phyloP scores from a whole-genome alignment of 2,113 vertebrate species.

The Sinocyclocheilus anophthalmus region DNA sequence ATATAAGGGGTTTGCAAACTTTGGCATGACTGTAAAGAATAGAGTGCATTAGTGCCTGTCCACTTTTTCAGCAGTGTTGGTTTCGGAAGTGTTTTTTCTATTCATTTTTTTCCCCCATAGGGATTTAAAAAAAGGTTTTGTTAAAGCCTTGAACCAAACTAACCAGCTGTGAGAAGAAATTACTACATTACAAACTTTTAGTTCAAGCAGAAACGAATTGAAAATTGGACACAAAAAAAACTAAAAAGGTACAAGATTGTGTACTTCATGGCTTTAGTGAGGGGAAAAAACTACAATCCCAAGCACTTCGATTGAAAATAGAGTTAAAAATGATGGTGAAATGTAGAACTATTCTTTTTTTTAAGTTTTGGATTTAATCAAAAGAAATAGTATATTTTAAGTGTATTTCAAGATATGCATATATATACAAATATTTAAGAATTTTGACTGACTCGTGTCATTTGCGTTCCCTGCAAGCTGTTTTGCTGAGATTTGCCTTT shows the following conservation, averaged over 20 bases:
- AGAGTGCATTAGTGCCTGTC: background rate
- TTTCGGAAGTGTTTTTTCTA: background rate
- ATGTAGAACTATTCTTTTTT: too few relatives aligned
- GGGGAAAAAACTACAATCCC: background rate
- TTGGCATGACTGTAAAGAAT: conserved; percentile 15
- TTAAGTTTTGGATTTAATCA: background rate
- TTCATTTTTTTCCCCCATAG: background rate
- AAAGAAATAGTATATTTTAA: too few relatives aligned
- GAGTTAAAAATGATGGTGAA: too few relatives aligned
- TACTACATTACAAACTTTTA: background rate
- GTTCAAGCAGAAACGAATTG: background rate
- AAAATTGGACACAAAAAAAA: background rate
- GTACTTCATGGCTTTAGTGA: background rate
- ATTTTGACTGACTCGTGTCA: too few relatives aligned
- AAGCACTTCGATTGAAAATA: too few relatives aligned
- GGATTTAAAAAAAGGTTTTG: background rate
- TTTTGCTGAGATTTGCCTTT: too few relatives aligned
- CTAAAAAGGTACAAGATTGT: too few relatives aligned
- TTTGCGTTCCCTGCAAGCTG: too few relatives aligned
- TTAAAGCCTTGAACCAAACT: too few relatives aligned
- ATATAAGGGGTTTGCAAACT: background rate
- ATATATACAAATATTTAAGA: too few relatives aligned
- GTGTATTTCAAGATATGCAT: too few relatives aligned
- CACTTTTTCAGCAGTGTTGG: background rate
- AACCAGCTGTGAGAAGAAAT: too few relatives aligned